phyloP scores from a whole-genome alignment of 2,113 vertebrate genomes.

The Triplophysa dalaica region DNA sequence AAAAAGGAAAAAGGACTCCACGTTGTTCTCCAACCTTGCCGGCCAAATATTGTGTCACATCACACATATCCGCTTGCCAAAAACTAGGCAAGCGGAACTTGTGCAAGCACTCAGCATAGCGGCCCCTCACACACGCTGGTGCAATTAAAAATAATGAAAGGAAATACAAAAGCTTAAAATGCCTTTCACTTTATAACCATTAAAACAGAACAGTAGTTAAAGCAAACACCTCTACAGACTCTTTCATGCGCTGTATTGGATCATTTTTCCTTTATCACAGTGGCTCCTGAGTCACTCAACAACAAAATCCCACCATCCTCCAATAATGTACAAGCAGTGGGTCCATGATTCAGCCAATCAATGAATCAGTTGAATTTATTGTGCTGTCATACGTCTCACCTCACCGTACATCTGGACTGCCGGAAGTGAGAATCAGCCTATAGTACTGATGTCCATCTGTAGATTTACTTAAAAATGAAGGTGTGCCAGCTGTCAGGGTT shows the following conservation, averaged over 20 bases:
- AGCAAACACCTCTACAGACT: constrained; percentile 4
- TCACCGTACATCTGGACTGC: constrained; percentile 26
- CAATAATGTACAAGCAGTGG: neutral
- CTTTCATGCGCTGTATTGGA: neutral
- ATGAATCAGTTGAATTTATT: constrained; percentile 38
- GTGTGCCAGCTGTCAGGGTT: too few relatives aligned
- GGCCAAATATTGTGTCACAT: constrained; percentile 40
- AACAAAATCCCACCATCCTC: neutral
- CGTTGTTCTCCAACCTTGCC: constrained; percentile 10
- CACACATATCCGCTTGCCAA: constrained; percentile 52
- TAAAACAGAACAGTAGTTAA: constrained; percentile 1
- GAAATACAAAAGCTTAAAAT: constrained; percentile 28
- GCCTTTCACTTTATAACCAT: constrained; percentile 37
- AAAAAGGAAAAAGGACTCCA: constrained; percentile 4
- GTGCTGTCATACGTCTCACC: neutral
- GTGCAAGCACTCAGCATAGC: constrained; percentile 47
- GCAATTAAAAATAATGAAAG: constrained; percentile 47
- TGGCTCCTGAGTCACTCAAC: constrained; percentile 34
- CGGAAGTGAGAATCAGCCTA: constrained; percentile 20
- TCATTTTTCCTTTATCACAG: constrained; percentile 1
- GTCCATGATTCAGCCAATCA: constrained; percentile 41
- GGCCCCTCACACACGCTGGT: constrained; percentile 40
- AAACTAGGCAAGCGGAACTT: constrained; percentile 55
- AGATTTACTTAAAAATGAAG: constrained; percentile 16
- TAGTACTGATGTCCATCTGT: constrained; percentile 20